Evolutionary conservation across 2,888 invertebrate species (phyloP).

Genomic region (Galerucella pusilla): DNA sequence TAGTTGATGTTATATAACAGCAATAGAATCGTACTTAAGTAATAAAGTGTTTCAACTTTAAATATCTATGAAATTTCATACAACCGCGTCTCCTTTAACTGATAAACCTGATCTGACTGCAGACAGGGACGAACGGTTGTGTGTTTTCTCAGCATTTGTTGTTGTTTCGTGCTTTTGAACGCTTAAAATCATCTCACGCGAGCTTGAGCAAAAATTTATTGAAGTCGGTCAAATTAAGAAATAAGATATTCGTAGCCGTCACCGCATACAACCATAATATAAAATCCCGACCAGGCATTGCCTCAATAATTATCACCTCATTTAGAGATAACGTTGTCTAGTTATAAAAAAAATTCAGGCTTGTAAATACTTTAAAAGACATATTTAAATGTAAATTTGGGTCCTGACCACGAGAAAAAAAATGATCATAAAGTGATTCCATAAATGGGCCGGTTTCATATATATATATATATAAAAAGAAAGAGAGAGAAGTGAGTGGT

Average conservation of each 20-base stretch:
- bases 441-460: slow-evolving; percentile 57
- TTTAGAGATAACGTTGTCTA: slow-evolving; percentile 51
- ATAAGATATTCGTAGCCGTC: slow-evolving; percentile 23
- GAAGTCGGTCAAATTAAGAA: slow-evolving; percentile 25
- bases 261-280: slow-evolving; percentile 17
- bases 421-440: slow-evolving; percentile 56
- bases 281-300: slow-evolving; percentile 39
- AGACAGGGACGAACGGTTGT: background rate
- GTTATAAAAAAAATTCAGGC: slow-evolving; percentile 49
- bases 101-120: background rate
- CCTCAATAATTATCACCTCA: slow-evolving; percentile 53
- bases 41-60: too few species aligned
- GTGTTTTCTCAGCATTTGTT: background rate
- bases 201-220: slow-evolving; percentile 20
- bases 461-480: slow-evolving; percentile 8
- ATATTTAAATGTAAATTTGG: slow-evolving; percentile 52
- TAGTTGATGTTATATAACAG: too few species aligned
- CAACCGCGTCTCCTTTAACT: background rate
- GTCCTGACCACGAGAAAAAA: slow-evolving; percentile 45
- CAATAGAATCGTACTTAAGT: too few species aligned
- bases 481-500: slow-evolving; percentile 54
- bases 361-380: slow-evolving; percentile 53
- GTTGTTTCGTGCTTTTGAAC: background rate
- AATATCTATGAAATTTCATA: background rate
- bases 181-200: slow-evolving; percentile 19